Evolutionary conservation across 2,888 invertebrate genomes (phyloP), one percentile per base, ranked within the genome.

Genomic region (Embidobia sp.): DNA sequence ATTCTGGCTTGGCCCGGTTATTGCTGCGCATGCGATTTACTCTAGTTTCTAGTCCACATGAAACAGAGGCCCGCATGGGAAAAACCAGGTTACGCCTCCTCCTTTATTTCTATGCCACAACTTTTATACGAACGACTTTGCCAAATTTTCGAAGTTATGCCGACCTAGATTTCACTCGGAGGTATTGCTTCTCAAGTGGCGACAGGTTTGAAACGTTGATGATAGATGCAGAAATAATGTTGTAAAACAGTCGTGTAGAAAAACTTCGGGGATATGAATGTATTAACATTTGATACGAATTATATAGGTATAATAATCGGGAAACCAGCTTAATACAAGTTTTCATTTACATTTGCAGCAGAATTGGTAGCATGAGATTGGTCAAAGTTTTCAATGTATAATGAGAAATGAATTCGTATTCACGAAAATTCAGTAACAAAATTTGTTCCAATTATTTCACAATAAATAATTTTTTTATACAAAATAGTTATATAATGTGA

Each of bases 1-100:
- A 79, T 77, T 80, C 80, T 76, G 48, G 63, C 49, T 61, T 77
- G 81, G 79, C 79, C 75, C 77, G 73, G 72, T 77, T 77, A 76
- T 69, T 10, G 33, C 7, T 74, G 80, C 81, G 82, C 82, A 81
- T 78, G 81, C 82, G 82, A 75, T 75, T 73, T 77, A 80, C 78
- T 82, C 79, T 72, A 81, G 75, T 79, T 81, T 80, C 53, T 44
- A 67, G 64, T 35, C 48, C 46, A 48, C 64, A 51, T 57, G 69
- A 73, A 69, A 70, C 57, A 46, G 15, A 64, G 66, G 67, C 72
- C 44, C 73, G 66, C 46, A 48, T 57, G 53, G 53, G 55, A 51
- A 75, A 79, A 78, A 79, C 77, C 75, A 66, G 79, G 80, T 80
- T 78, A 79, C 79, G 66, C 61, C 69, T 55, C 61, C 61, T 55